Base-by-base conservation (phyloP, 2,797 vertebrate species). In the Clarias laeviceps region DNA sequence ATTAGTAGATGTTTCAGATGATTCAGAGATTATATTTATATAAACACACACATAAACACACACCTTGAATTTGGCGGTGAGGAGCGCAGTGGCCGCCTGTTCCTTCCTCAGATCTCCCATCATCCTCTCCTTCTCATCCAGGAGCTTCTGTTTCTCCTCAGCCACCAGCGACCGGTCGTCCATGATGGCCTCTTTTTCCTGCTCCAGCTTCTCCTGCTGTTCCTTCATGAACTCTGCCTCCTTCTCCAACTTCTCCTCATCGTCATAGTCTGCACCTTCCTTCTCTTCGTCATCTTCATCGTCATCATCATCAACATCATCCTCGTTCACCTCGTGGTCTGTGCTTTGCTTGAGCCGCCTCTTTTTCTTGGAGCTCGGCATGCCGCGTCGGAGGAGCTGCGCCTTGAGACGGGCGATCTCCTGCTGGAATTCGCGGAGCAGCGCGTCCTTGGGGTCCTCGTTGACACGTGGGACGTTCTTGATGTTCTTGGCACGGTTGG, bases 401-500 rank as follows among this genome's bases (percentile, higher is more conserved):
- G 97, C 97, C 87, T 97, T 95, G 83, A 99, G 95, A 54, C 97
- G 94, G n/a, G 96, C 92, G 0, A 99, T 99, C 93, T 99, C 98
- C 88, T 92, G 95, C 94, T 99, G 98, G 80, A 99, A 99, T 91
- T 99, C 97, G 24, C 98, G 93, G 81, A 99, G 94, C 37, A 99
- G 93, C 0, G 98, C 97, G 65, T 99, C 98, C 91, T 99, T 99
- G 90, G 98, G 98, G 90, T 99, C 98, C 90, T 99, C 98, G 0
- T 99, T 99, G 92, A 99, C 96, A 18, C 96, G 93, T 0, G 98
- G 98, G 90, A 96, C 97, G 93, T 99, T 99, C 91, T 97, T 97
- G 93, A 99, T 99, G 94, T 98, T 98, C 94, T 99, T 99, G 91
- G 98, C 97, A 37, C 98, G 94, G 93, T 97, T 98, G 93, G 98